Percentiles rank a stretch among this genome's conserved stretches.
These are phyloP conservation scores for Aleadryas rufinucha DNA, from an alignment of 2,113 vertebrate genomes.

Conservation along the genomic window DNA sequence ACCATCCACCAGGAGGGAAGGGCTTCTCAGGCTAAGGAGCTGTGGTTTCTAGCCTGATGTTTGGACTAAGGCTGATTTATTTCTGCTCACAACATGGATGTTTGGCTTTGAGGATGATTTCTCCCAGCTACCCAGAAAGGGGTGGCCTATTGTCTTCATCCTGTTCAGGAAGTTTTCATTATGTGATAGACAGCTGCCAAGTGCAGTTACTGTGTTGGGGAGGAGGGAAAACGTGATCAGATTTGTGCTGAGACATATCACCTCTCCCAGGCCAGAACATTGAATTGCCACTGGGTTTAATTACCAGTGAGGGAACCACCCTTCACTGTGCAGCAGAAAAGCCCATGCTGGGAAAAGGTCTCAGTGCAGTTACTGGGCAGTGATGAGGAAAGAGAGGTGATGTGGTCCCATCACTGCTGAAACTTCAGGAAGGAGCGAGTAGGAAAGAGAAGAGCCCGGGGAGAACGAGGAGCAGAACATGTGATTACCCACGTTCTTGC, in stretches of 20 bases:
- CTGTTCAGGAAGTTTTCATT: background rate
- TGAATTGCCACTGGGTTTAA: background rate
- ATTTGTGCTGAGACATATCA: background rate
- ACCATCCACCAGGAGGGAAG: background rate
- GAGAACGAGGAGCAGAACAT: background rate
- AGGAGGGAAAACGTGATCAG: background rate
- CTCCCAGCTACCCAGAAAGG: background rate
- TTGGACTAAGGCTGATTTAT: background rate
- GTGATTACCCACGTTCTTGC: fast-evolving
- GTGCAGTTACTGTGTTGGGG: background rate
- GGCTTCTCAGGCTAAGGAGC: background rate
- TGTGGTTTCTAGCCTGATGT: background rate
- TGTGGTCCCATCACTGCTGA: background rate
- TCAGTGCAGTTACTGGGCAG: background rate
- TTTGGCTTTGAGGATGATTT: background rate
- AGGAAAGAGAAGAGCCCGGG: background rate
- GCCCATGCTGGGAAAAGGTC: background rate
- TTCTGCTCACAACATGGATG: background rate
- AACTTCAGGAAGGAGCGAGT: background rate
- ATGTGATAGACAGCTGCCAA: background rate
- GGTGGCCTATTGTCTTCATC: background rate
- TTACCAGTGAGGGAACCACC: background rate
- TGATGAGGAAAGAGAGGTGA: background rate
- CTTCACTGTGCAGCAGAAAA: background rate
- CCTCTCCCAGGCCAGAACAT: background rate